These are phyloP conservation scores for Anagyrus pseudococci DNA, from an alignment of 2,888 invertebrate genomes.

Conservation along the genomic window DNA sequence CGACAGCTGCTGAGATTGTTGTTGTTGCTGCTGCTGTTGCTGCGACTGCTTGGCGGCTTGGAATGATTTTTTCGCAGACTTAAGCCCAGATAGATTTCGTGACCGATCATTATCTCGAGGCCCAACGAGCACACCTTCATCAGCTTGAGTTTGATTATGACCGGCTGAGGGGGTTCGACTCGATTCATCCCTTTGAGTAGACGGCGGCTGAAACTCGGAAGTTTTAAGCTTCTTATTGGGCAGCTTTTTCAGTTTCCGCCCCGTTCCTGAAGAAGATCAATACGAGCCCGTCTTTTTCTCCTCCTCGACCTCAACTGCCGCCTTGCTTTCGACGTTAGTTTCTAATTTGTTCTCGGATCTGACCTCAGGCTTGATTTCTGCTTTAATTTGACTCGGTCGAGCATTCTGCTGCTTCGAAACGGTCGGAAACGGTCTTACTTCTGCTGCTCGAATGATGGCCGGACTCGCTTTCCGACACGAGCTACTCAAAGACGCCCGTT, in stretches of 20 bases:
- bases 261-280: constrained; percentile 48
- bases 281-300: constrained; percentile 36
- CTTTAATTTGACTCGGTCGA: constrained; percentile 47
- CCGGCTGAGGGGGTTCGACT: constrained; percentile 49
- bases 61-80: constrained; percentile 55
- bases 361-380: constrained; percentile 18
- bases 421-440: constrained; percentile 1
- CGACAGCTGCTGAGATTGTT: constrained; percentile 54
- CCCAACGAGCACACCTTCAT: constrained; percentile 58
- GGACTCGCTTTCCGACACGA: constrained; percentile 57
- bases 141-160: constrained; percentile 52
- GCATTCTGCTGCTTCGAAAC: background rate
- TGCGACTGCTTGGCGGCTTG: constrained; percentile 50
- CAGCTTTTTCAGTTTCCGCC: constrained; percentile 70
- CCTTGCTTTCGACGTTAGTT: no score
- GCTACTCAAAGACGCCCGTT: constrained; percentile 50
- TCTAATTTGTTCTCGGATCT: constrained; percentile 15
- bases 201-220: constrained; percentile 78
- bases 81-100: constrained; percentile 58
- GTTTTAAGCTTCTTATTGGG: constrained; percentile 84
- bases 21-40: constrained; percentile 43
- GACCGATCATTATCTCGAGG: constrained; percentile 61
- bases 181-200: constrained; percentile 79
- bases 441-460: constrained; percentile 46
- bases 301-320: constrained; percentile 19